phyloP scores from a whole-genome alignment of 2,113 vertebrate genomes.

The Ammodytes marinus region DNA sequence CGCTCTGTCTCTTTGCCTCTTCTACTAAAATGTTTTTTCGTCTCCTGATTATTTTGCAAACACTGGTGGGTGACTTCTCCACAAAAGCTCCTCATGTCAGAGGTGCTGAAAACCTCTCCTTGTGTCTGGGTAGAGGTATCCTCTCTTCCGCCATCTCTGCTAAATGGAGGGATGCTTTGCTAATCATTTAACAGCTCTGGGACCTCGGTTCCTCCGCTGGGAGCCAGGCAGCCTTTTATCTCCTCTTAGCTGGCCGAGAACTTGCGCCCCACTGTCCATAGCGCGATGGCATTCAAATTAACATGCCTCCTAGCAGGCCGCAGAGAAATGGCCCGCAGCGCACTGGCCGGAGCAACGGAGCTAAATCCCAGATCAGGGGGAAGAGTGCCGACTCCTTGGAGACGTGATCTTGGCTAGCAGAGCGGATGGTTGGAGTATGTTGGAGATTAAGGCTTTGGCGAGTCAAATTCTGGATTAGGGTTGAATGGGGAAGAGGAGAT shows the following conservation, averaged over 20 bases:
- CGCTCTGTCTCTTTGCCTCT: conserved; percentile 41
- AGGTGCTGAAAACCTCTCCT: conserved; percentile 42
- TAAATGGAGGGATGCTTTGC: conserved; percentile 63
- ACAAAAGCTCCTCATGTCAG: conserved; percentile 54
- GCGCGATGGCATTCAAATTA: conserved; percentile 48
- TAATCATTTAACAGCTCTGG: conserved; percentile 59
- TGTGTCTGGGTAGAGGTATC: conserved; percentile 44
- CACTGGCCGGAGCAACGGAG: conserved; percentile 14
- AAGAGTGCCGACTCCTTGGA: conserved; percentile 43
- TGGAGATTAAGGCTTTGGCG: conserved; percentile 58
- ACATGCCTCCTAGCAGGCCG: conserved; percentile 48
- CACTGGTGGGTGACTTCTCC: conserved; percentile 19
- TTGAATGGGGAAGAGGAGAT: conserved; percentile 35
- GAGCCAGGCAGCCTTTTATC: conserved; percentile 50
- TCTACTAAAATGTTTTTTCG: conserved; percentile 14
- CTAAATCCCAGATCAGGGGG: conserved; percentile 61
- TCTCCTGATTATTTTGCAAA: conserved; percentile 53
- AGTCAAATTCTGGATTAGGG: conserved; percentile 68
- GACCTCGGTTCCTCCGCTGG: conserved; percentile 41
- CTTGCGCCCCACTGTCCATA: conserved; percentile 36
- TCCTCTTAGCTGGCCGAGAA: conserved; percentile 36
- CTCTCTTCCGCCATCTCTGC: conserved; percentile 57
- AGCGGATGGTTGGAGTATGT: conserved; percentile 49
- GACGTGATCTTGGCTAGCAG: conserved; percentile 51
- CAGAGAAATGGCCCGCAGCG: conserved; percentile 44